Evolutionary conservation across 2,888 invertebrate genomes (phyloP).

Genomic region (Agapostemon virescens): DNA sequence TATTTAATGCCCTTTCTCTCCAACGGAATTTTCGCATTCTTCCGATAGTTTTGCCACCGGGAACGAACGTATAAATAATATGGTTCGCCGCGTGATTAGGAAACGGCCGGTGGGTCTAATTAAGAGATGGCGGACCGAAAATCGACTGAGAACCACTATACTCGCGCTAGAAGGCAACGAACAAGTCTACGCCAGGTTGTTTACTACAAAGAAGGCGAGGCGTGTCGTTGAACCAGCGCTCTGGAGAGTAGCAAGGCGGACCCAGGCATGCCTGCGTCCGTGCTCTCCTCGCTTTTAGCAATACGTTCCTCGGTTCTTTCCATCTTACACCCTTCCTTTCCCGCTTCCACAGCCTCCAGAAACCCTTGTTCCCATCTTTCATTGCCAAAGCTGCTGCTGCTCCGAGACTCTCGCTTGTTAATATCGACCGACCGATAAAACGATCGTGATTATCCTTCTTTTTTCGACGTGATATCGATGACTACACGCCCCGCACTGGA

Average conservation of each 20-base stretch:
- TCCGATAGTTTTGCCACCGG: neutral
- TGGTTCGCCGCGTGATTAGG: neutral
- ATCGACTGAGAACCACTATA: conserved; percentile 71
- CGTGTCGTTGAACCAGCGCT: conserved; percentile 78
- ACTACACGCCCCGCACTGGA: neutral
- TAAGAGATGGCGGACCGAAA: conserved; percentile 31
- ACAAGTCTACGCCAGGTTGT: conserved; percentile 77
- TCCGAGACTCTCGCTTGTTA: conserved; percentile 44
- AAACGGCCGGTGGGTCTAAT: conserved; percentile 38
- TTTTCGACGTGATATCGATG: neutral
- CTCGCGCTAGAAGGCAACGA: conserved; percentile 70
- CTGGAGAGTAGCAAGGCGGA: conserved; percentile 71
- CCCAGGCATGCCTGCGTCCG: conserved; percentile 71
- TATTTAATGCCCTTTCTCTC: neutral
- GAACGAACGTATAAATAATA: neutral
- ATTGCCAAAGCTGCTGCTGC: conserved; percentile 58
- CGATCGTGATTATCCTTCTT: conserved; percentile 35
- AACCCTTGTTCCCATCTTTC: conserved; percentile 56
- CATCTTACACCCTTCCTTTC: conserved; percentile 45
- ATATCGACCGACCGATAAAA: conserved; percentile 56
- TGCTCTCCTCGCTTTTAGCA: conserved; percentile 65
- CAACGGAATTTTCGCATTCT: neutral
- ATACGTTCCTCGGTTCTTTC: conserved; percentile 61
- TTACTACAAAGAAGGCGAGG: conserved; percentile 79
- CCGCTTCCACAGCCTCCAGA: conserved; percentile 55